phyloP scores from a whole-genome alignment of 2,888 invertebrate genomes.

The Bursaphelenchus okinawaensis region DNA sequence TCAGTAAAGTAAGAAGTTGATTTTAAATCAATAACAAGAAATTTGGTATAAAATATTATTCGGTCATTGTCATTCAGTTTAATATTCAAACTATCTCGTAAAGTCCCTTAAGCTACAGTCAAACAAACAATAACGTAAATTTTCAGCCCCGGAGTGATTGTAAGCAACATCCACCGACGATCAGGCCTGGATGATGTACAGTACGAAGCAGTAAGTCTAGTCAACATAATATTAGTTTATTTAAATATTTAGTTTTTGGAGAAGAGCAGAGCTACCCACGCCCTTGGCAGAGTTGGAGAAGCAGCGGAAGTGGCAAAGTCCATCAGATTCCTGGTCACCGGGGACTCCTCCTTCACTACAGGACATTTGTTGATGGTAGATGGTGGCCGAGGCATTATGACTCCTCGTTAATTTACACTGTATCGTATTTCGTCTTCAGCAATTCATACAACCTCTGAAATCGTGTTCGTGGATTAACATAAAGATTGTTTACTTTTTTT shows the following conservation, averaged over 20 bases:
- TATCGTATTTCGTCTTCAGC: not conserved
- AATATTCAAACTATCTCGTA: not conserved
- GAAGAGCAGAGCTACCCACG: constrained; percentile 79
- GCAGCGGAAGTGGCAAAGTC: constrained; percentile 67
- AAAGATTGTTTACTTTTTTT: not conserved
- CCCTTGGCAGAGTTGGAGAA: constrained; percentile 63
- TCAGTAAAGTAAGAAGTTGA: constrained; percentile 68
- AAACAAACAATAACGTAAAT: not conserved
- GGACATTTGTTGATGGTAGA: constrained; percentile 83
- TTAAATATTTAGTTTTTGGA: constrained; percentile 68
- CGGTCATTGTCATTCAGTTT: not conserved
- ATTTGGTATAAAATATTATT: not conserved
- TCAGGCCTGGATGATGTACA: constrained; percentile 78
- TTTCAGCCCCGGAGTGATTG: constrained; percentile 75
- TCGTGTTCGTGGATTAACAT: too few species aligned
- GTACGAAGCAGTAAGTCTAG: constrained; percentile 65
- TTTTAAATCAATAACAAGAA: too few species aligned
- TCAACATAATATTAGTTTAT: not conserved
- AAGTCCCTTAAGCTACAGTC: not conserved
- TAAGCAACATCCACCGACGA: constrained; percentile 79
- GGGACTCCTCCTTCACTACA: constrained; percentile 78
- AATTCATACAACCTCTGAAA: not conserved
- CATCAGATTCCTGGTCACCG: constrained; percentile 85
- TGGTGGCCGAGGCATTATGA: constrained; percentile 68
- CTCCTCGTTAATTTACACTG: constrained; percentile 36